phyloP scores from a whole-genome alignment of 2,113 vertebrate species.

The Gulo gulo region DNA sequence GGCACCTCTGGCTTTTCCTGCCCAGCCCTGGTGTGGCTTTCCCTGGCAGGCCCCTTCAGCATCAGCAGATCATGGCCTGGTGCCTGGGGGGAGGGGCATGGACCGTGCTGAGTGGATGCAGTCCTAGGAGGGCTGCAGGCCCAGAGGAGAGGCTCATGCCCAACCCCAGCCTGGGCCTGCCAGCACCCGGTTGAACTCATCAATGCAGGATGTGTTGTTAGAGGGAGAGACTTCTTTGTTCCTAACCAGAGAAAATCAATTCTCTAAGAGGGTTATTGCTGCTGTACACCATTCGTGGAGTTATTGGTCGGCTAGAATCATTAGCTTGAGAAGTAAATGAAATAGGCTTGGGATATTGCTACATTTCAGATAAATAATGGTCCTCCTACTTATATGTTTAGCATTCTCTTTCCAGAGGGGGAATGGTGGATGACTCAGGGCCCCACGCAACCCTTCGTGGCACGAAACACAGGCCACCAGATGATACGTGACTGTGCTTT shows the following conservation, averaged over 20 bases:
- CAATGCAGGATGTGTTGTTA: neutral
- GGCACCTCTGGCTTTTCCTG: neutral
- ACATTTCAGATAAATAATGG: slow-evolving; percentile 59
- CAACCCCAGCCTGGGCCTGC: neutral
- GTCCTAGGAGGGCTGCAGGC: neutral
- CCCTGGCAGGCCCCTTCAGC: no score
- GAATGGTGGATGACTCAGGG: neutral
- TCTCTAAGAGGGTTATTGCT: slow-evolving; percentile 10
- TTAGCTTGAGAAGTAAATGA: slow-evolving; percentile 69
- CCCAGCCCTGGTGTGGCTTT: fast-evolving
- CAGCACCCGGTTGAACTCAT: neutral
- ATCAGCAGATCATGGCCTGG: fast-evolving
- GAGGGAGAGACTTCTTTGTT: neutral
- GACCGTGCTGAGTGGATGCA: fast-evolving
- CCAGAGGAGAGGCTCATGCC: neutral
- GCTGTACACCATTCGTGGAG: slow-evolving; percentile 19
- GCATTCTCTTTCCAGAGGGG: neutral
- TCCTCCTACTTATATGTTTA: slow-evolving; percentile 44
- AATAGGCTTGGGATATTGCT: slow-evolving; percentile 35
- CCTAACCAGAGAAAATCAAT: slow-evolving; percentile 16
- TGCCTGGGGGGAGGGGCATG: neutral
- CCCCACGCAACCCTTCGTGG: neutral
- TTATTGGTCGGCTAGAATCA: slow-evolving; percentile 25
- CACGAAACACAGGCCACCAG: neutral
- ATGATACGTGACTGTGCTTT: neutral